Conservation (phyloP, 1,140 invertebrate genomes). For the Hylyphantes graminicola region DNA sequence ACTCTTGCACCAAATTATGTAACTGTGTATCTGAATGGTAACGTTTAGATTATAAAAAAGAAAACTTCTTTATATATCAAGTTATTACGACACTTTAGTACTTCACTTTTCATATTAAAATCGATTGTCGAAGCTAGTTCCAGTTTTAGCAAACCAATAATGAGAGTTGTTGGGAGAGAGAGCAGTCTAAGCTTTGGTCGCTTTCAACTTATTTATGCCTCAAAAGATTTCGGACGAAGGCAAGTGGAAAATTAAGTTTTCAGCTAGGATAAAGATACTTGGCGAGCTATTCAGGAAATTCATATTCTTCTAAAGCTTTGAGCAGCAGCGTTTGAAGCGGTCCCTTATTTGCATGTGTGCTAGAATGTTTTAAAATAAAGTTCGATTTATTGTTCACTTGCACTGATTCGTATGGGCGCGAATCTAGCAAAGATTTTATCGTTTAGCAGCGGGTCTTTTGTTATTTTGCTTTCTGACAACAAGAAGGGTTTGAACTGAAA, state of each 20-base stretch:
- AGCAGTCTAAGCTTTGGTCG: not conserved
- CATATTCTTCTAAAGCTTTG: slow-evolving; percentile 42
- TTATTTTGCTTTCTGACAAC: not conserved
- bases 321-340: not conserved
- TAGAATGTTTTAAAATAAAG: slow-evolving; percentile 31
- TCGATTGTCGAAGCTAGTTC: too few relatives aligned
- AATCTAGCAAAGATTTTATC: not conserved
- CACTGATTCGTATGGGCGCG: not conserved
- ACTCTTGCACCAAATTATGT: too few relatives aligned
- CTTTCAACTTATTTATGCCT: slow-evolving; percentile 42
- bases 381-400: slow-evolving; percentile 35
- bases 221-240: slow-evolving; percentile 20
- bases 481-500: not conserved
- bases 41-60: too few relatives aligned
- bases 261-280: slow-evolving; percentile 11
- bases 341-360: not conserved
- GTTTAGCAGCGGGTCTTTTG: not conserved
- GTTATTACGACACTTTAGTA: too few relatives aligned
- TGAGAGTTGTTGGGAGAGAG: not conserved
- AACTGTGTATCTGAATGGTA: too few relatives aligned
- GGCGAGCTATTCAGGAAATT: slow-evolving; percentile 42
- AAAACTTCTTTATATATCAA: too few relatives aligned
- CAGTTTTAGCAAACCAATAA: too few relatives aligned
- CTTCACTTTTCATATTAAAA: too few relatives aligned
- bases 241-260: slow-evolving; percentile 53